Evolutionary conservation across 2,888 invertebrate genomes (phyloP).

Genomic region (Trichacis sp.): DNA sequence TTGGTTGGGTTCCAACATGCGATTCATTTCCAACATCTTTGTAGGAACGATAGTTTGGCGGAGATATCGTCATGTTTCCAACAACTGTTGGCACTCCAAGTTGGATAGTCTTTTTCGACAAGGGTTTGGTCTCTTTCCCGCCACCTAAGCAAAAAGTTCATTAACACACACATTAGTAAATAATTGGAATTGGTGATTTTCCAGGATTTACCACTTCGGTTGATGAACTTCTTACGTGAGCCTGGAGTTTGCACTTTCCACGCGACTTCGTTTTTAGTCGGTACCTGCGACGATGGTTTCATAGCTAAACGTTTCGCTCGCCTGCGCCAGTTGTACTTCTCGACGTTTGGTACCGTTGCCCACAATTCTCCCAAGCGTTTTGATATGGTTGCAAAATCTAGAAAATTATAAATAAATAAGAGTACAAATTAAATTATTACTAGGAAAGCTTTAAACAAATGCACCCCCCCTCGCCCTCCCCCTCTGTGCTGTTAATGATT

Average conservation of each 20-base stretch:
- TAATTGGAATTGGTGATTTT: slow-evolving; percentile 16
- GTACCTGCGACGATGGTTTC: slow-evolving; percentile 65
- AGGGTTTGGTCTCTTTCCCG: slow-evolving; percentile 56
- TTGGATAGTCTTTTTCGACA: slow-evolving; percentile 63
- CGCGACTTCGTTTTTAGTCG: slow-evolving; percentile 58
- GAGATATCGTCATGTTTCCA: slow-evolving; percentile 57
- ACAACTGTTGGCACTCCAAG: slow-evolving; percentile 63
- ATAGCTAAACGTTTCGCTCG: slow-evolving; percentile 80
- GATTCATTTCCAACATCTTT: slow-evolving; percentile 65
- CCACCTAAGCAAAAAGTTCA: slow-evolving; percentile 48
- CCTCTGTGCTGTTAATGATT: neutral
- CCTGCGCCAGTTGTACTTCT: slow-evolving; percentile 83
- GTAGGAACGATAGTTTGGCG: slow-evolving; percentile 58
- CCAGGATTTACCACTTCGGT: slow-evolving; percentile 64
- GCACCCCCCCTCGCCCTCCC: too few relatives aligned
- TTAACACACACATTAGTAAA: slow-evolving; percentile 3
- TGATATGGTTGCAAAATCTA: slow-evolving; percentile 85
- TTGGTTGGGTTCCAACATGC: slow-evolving; percentile 74
- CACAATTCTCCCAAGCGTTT: slow-evolving; percentile 89
- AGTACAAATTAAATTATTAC: too few relatives aligned
- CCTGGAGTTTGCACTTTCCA: slow-evolving; percentile 63
- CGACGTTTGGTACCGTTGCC: slow-evolving; percentile 81
- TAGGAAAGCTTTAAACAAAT: too few relatives aligned
- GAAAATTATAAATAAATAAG: neutral
- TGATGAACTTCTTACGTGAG: slow-evolving; percentile 69